Evolutionary conservation across 2,888 invertebrate species (phyloP), one percentile per base, ranked within the genome.

Genomic region (Platycnemis pennipes): DNA sequence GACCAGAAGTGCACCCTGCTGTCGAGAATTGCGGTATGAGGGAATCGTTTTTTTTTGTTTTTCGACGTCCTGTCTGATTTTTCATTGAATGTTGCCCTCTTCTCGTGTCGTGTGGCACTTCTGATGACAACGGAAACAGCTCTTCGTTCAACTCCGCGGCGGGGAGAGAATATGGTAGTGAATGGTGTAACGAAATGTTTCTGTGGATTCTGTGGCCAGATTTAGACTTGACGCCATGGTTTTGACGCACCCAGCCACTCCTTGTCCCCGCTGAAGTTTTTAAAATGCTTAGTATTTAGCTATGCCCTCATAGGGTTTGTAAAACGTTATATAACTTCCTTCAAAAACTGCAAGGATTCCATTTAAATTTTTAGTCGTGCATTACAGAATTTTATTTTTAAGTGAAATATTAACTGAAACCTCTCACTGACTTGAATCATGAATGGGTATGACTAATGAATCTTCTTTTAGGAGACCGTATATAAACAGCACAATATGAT

Each of bases 1-100:
- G 44, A 88, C 11, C 53, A 91, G 63, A 91, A 91, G 69, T 91
- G 42, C 63, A 37, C 69, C 42, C 77, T 11, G 44, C 91, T 91
- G 91, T 91, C 91, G 69, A 63, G 44, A 91, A 49, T 26, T 26
- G 69, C 42, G 26, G 91, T 69, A 44, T 63, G 44, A 69, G 77
- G 37, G 91, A 91, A 69, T 44, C 7, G 89, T 5, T 42, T 31
- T 89, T 56, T 53, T 13, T 16, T 37, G 37, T 89, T 89, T 56
- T 89, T n/a, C 26, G 19, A 63, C 8, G n/a, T n/a, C n/a, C n/a
- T 0, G 77, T 37, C n/a, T n/a, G n/a, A 11, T 77, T 77, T 13
- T 77, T 77, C 37, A 11, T 37, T 13, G 1, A 4, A 37, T 37
- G 11, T 26, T 63, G 1, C 49, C 37, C 77, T 77, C 4, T 37